These are phyloP conservation scores for Perodicticus potto DNA, from an alignment of 2,797 vertebrate species.

Conservation along the genomic window DNA sequence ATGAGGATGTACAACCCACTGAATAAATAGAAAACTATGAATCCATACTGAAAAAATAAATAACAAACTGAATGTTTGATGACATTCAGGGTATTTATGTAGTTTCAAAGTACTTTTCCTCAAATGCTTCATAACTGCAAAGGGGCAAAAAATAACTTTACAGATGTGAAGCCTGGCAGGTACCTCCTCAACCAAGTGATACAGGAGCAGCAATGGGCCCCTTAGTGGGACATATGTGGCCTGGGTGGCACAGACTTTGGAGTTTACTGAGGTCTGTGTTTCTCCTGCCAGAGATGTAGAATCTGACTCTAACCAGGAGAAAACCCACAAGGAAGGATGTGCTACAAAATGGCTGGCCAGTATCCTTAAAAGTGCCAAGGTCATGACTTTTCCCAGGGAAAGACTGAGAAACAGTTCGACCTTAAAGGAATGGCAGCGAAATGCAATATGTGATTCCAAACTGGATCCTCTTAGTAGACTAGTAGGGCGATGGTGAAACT, in stretches of 20 bases:
- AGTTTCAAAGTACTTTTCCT: not conserved
- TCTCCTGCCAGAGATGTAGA: not conserved
- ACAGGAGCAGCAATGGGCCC: fast-evolving
- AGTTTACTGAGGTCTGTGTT: no score
- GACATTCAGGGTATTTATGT: not conserved
- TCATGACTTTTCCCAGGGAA: not conserved
- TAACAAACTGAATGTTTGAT: not conserved
- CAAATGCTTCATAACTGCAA: not conserved
- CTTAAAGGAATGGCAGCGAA: not conserved
- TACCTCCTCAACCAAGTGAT: not conserved
- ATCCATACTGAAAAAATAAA: not conserved
- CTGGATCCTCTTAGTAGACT: not conserved
- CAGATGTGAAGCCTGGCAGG: not conserved
- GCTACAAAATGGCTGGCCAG: not conserved
- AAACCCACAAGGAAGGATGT: not conserved
- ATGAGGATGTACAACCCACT: not conserved
- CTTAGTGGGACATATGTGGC: no score
- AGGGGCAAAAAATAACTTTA: not conserved
- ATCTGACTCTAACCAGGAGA: not conserved
- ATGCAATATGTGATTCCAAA: not conserved
- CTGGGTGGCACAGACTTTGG: no score
- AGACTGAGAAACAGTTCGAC: not conserved
- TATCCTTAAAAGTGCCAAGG: not conserved
- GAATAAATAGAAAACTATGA: not conserved
- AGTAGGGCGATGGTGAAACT: not conserved